Evolutionary conservation across 2,113 vertebrate species (phyloP).

Genomic region (Orthonyx spaldingii): DNA sequence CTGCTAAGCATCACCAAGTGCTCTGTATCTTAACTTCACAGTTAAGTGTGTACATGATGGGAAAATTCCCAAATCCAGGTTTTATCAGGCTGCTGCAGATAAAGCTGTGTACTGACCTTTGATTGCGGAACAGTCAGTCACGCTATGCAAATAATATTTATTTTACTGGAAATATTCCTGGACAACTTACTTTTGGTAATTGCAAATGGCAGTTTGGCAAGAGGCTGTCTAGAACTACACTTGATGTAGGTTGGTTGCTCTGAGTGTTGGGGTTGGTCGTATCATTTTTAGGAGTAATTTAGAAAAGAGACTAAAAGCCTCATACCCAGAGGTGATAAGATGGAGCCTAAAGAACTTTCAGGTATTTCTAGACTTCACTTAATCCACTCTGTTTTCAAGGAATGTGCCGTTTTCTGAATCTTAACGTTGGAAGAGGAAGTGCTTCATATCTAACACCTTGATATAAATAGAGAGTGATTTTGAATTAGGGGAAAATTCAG

Average conservation of each 20-base stretch:
- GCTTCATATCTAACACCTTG: not conserved
- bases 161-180: not conserved
- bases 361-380: not conserved
- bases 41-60: not conserved
- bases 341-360: not conserved
- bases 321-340: rapidly evolving
- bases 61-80: not conserved
- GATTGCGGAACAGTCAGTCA: not conserved
- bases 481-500: not conserved
- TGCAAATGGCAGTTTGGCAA: not conserved
- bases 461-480: not conserved
- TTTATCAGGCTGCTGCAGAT: not conserved
- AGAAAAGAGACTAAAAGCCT: not conserved
- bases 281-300: not conserved
- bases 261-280: not conserved
- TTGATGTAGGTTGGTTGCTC: no score
- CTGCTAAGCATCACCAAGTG: not conserved
- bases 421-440: not conserved
- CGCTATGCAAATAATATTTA: not conserved
- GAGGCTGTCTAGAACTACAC: not conserved
- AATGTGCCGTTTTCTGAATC: not conserved
- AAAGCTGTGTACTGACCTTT: not conserved
- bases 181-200: not conserved
- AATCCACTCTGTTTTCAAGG: not conserved
- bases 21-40: not conserved